Base-by-base conservation (phyloP, 1,140 invertebrate genomes). In the Cyrtorhinus lividipennis region DNA sequence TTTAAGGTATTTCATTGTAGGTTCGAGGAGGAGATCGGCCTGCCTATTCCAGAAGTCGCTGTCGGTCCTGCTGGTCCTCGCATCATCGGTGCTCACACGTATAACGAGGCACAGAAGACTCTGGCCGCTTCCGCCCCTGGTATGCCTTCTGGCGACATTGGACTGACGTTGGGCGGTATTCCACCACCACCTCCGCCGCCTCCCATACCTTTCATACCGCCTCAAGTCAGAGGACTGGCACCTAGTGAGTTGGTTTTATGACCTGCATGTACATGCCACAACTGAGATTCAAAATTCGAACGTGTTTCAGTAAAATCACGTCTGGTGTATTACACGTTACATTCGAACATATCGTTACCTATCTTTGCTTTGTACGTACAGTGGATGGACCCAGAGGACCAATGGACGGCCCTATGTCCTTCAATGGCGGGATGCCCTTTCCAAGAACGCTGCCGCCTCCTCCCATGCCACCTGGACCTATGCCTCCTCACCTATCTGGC, bases 111-210 rank as follows among this genome's bases (percentile, higher is more conserved):
- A 1, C 67, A 67, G 45, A 62, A 59, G 60, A 62, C 63, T 22
- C 57, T 68, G 58, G 61, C 30, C 10, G 63, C 44, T 22, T 12
- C 27, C 46, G 25, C 62, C 1, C 24, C 48, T 24, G 18, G 13
- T 1, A 18, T 38, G 20, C 44, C 38, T 1, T 59, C 44, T 46
- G 30, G 30, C 10, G 26, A 58, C 8, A 15, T 23, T 18, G 15
- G 56, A 12, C 45, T 38, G 24, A 15, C 22, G 8, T 8, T 13
- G 26, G 18, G 13, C 69, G 70, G 12, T 72, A 73, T 66, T 72
- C 74, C 76, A n/a, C 76, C 80, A 12, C 76, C 79, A 23, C 77
- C 78, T 8, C 73, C 75, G 18, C 72, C 77, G 24, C 77, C 78
- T n/a, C 76, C 77, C 23, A 71, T 81, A 5, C 57, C 57, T 13